These are phyloP conservation scores for Adelosebastes latens DNA, from an alignment of 2,797 vertebrate species.

Conservation along the genomic window DNA sequence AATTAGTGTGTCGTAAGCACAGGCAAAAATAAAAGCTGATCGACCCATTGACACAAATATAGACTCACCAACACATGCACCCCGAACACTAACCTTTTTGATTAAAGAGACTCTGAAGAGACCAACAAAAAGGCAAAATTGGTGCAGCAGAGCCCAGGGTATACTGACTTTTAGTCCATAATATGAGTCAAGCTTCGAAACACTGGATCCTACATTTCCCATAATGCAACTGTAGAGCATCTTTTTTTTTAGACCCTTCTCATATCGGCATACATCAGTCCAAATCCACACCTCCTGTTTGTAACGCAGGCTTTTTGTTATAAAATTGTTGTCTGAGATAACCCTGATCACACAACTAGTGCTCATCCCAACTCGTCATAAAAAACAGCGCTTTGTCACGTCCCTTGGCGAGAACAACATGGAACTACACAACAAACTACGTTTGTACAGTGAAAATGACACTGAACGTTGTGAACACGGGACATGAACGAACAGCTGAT, in stretches of 20 bases:
- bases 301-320: background rate
- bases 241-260: background rate
- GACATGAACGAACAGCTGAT: too few relatives aligned
- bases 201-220: background rate
- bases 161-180: too few relatives aligned
- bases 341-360: background rate
- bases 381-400: too few relatives aligned
- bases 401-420: too few relatives aligned
- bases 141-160: background rate
- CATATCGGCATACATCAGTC: background rate
- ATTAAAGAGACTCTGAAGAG: background rate
- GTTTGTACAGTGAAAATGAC: too few relatives aligned
- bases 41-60: constrained; percentile 1
- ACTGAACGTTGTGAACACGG: too few relatives aligned
- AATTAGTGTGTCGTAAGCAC: background rate
- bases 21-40: background rate
- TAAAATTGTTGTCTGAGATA: background rate
- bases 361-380: too few relatives aligned
- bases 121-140: background rate
- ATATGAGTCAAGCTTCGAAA: background rate
- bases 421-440: too few relatives aligned
- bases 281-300: background rate
- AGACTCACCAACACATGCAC: background rate
- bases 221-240: background rate
- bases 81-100: background rate